Evolutionary conservation across 1,140 invertebrate species (phyloP).

Genomic region (Drosophila ercepeae): DNA sequence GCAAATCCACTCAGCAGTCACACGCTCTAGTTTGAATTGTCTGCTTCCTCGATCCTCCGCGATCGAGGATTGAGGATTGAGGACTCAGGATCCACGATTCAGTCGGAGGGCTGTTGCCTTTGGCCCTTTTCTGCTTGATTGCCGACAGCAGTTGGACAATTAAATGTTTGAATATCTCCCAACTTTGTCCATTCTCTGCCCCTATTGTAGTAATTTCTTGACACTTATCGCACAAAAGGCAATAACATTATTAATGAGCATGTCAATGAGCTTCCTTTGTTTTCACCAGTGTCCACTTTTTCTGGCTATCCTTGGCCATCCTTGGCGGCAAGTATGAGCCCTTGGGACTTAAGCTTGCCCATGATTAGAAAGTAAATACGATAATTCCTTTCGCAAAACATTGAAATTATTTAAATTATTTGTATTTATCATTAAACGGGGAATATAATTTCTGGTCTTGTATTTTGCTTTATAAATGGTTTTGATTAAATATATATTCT

Average conservation of each 20-base stretch:
- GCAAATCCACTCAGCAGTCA: slow-evolving; percentile 80
- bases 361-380: slow-evolving; percentile 20
- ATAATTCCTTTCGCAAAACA: slow-evolving; percentile 3
- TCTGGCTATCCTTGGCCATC: slow-evolving; percentile 33
- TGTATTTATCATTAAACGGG: neutral
- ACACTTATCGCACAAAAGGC: slow-evolving; percentile 82
- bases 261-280: slow-evolving; percentile 78
- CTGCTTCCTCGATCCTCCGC: slow-evolving; percentile 45
- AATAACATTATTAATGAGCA: slow-evolving; percentile 83
- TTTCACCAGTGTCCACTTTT: slow-evolving; percentile 35
- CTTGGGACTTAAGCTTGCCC: slow-evolving; percentile 21
- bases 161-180: slow-evolving; percentile 72
- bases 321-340: slow-evolving; percentile 25
- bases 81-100: neutral
- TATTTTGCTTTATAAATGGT: neutral
- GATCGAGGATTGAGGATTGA: neutral
- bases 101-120: neutral
- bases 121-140: slow-evolving; percentile 71
- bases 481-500: neutral
- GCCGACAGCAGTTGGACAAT: slow-evolving; percentile 76
- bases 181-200: slow-evolving; percentile 29
- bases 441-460: neutral
- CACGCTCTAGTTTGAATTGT: slow-evolving; percentile 82
- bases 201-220: slow-evolving; percentile 80
- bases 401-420: slow-evolving; percentile 15